Conservation (phyloP, 2,797 vertebrate genomes). For the Sebastes goodei region DNA sequence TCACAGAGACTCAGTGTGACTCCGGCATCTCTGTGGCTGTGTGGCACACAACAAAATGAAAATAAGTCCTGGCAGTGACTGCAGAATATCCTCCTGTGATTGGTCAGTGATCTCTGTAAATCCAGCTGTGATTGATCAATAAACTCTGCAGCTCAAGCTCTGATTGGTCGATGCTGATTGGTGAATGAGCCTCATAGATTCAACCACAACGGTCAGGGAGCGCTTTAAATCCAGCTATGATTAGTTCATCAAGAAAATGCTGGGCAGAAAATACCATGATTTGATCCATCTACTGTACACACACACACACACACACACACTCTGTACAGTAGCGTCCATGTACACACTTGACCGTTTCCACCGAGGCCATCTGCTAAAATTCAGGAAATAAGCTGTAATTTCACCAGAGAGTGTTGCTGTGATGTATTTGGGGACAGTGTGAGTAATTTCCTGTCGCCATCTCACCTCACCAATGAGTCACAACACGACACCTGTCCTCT, state of each 20-base stretch:
- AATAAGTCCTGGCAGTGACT: slow-evolving; percentile 4
- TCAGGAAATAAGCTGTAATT: not conserved
- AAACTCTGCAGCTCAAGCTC: not conserved
- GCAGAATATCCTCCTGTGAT: slow-evolving; percentile 32
- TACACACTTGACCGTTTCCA: slow-evolving; percentile 20
- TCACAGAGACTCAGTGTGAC: not conserved
- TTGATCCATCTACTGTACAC: not conserved
- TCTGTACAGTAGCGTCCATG: not conserved
- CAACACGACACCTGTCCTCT: not conserved
- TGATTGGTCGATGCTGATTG: slow-evolving; percentile 25
- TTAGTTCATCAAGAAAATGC: slow-evolving; percentile 39
- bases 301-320: not conserved
- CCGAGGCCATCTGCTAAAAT: slow-evolving; percentile 7
- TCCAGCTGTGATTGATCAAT: slow-evolving; percentile 45
- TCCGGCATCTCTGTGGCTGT: not conserved
- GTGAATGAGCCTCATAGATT: slow-evolving; percentile 1
- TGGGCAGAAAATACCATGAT: not conserved
- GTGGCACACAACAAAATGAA: not conserved
- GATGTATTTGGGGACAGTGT: slow-evolving; percentile 5
- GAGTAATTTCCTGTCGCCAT: slow-evolving; percentile 26
- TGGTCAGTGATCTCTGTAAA: slow-evolving; percentile 34
- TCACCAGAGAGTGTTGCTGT: not conserved
- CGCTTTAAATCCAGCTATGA: slow-evolving; percentile 41
- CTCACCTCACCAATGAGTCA: slow-evolving; percentile 8
- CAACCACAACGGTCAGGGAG: not conserved